These are phyloP conservation scores for Octopus sinensis DNA, from an alignment of 1,140 invertebrate genomes.

Conservation along the genomic window DNA sequence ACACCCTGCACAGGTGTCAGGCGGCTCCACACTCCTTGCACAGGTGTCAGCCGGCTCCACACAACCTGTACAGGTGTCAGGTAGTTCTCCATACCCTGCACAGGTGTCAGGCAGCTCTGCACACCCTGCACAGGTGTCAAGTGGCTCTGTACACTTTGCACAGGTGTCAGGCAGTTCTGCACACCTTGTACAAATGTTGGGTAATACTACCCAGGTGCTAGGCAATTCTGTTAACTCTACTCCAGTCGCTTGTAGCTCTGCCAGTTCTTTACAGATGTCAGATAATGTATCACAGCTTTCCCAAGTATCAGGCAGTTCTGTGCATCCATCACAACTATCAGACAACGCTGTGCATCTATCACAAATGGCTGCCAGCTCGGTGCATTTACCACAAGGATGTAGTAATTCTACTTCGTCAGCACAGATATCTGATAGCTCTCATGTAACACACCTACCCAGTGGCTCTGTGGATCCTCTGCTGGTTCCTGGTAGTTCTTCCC, in stretches of 20 bases:
- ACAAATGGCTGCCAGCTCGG: not conserved
- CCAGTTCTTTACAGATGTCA: not conserved
- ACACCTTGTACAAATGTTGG: not conserved
- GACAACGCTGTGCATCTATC: not conserved
- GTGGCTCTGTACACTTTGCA: not conserved
- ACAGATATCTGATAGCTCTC: not conserved
- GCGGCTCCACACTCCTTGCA: not conserved
- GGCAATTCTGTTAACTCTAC: not conserved
- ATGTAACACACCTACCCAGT: not conserved
- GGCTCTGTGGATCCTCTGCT: not conserved
- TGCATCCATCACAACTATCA: not conserved
- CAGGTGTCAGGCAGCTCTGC: not conserved
- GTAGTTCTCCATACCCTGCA: not conserved
- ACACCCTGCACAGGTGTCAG: not conserved
- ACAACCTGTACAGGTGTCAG: not conserved
- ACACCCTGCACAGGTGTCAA: not conserved
- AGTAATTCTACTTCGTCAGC: not conserved
- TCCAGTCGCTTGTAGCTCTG: not conserved
- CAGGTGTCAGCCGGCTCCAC: not conserved
- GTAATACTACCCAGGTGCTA: not conserved
- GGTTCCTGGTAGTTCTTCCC: not conserved
- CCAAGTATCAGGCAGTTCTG: not conserved
- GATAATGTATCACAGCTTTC: not conserved
- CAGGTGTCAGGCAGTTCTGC: not conserved
- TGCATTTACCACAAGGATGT: not conserved